These are phyloP conservation scores for Rhadinocentrus ornatus DNA, from an alignment of 2,797 vertebrate genomes.

Conservation along the genomic window DNA sequence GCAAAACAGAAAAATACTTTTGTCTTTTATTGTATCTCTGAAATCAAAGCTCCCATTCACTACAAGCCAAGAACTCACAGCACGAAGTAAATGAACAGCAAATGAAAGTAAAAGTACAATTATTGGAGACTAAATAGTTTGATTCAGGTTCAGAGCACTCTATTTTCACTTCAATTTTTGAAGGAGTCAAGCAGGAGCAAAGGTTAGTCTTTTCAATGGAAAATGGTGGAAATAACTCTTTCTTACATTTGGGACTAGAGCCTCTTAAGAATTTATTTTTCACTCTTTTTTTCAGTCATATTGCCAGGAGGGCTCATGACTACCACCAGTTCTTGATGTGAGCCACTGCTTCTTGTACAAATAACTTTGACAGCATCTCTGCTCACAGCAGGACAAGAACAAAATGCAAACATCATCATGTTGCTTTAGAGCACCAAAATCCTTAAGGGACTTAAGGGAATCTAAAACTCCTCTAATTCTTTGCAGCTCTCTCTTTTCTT, in stretches of 20 bases:
- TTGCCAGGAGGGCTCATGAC: not conserved
- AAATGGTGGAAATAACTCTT: not conserved
- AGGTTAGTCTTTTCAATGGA: not conserved
- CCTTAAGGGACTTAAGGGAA: not conserved
- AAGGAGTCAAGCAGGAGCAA: not conserved
- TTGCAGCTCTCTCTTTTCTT: not conserved
- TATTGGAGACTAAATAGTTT: conserved; percentile 3
- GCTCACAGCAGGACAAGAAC: not conserved
- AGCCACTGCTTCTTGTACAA: not conserved
- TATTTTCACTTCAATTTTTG: no score
- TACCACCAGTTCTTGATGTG: not conserved
- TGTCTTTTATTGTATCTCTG: not conserved
- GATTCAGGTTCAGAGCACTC: not conserved
- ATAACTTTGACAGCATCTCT: not conserved
- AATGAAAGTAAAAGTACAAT: conserved; percentile 10
- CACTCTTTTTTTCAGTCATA: not conserved
- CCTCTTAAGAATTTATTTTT: not conserved
- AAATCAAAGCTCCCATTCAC: not conserved
- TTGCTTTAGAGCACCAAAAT: not conserved
- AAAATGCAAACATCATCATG: not conserved
- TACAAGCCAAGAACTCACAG: not conserved
- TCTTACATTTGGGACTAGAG: not conserved
- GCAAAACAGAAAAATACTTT: not conserved
- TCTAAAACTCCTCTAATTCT: not conserved
- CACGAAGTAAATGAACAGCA: not conserved